Percentiles rank a stretch among this genome's conserved stretches.
Evolutionary conservation across 1,140 invertebrate genomes (phyloP).

Genomic region (Drosophila arawakana): DNA sequence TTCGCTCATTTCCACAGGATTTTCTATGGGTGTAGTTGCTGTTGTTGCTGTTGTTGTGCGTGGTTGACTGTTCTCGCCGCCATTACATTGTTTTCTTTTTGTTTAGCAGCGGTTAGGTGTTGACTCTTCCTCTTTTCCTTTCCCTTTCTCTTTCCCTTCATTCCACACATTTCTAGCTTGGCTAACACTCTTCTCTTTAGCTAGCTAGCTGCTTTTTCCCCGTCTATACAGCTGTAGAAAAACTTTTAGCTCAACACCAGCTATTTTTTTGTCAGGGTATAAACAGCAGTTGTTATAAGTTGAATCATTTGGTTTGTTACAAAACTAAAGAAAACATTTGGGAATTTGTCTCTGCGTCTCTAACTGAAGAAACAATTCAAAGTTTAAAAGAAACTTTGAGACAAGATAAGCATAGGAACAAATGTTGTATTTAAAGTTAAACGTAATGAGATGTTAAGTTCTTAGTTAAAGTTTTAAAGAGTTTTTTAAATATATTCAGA

Average conservation of each 20-base stretch:
- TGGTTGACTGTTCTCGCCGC: constrained; percentile 60
- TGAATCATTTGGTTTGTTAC: constrained; percentile 21
- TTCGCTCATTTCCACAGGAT: constrained; percentile 30
- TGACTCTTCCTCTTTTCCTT: background rate
- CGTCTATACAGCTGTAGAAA: constrained; percentile 51
- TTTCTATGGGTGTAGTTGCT: background rate
- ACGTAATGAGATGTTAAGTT: background rate
- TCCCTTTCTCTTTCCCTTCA: background rate
- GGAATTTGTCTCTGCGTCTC: constrained; percentile 4
- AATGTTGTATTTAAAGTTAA: background rate
- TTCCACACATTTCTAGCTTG: constrained; percentile 12
- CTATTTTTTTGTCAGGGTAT: constrained; percentile 26
- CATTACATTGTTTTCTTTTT: constrained; percentile 80
- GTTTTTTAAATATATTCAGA: too few relatives aligned
- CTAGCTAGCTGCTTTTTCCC: background rate
- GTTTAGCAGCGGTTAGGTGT: constrained; percentile 57
- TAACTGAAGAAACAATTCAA: constrained; percentile 3
- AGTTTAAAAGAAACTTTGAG: constrained; percentile 5
- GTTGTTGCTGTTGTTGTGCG: constrained; percentile 43
- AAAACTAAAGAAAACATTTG: background rate
- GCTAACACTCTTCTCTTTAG: background rate
- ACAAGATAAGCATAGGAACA: background rate
- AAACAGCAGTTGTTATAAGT: constrained; percentile 18
- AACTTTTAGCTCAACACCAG: constrained; percentile 54
- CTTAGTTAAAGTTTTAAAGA: background rate